A percentile compares a stretch with the other conserved stretches of the same genome.
These are phyloP conservation scores for Thelaira solivaga DNA, from an alignment of 2,888 invertebrate genomes.

Conservation along the genomic window DNA sequence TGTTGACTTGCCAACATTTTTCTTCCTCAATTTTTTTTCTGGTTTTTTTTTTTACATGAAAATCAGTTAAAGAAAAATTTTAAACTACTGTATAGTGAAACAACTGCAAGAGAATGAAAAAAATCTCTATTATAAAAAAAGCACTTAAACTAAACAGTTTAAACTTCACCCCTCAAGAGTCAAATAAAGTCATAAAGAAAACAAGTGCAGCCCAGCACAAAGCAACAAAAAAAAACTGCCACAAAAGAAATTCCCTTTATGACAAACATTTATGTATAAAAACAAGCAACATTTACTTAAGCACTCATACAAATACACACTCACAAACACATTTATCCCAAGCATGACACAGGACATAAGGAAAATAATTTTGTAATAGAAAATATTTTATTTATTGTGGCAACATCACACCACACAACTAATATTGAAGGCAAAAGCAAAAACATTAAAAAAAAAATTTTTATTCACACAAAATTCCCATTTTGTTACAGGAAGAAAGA, in stretches of 20 bases:
- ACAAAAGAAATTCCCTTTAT: constrained; percentile 59
- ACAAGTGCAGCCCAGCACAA: neutral
- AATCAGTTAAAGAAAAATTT: constrained; percentile 15
- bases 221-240: constrained; percentile 18
- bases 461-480: neutral
- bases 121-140: constrained; percentile 1
- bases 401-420: constrained; percentile 23
- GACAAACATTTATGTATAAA: constrained; percentile 23
- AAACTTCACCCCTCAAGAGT: constrained; percentile 55
- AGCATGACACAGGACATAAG: constrained; percentile 3
- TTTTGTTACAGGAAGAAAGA: neutral
- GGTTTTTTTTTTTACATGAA: neutral
- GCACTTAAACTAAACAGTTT: constrained; percentile 58
- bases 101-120: constrained; percentile 10
- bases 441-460: constrained; percentile 19
- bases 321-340: neutral
- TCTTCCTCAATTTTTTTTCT: neutral
- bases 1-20: constrained; percentile 37
- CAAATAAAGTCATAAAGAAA: constrained; percentile 34
- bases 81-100: constrained; percentile 13
- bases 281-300: neutral
- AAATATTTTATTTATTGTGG: constrained; percentile 49
- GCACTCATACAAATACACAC: neutral
- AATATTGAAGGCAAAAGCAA: constrained; percentile 3
- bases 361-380: constrained; percentile 16